Percentiles rank a stretch among this genome's conserved stretches.
phyloP scores from a whole-genome alignment of 2,113 vertebrate genomes.

The Albula goreensis region DNA sequence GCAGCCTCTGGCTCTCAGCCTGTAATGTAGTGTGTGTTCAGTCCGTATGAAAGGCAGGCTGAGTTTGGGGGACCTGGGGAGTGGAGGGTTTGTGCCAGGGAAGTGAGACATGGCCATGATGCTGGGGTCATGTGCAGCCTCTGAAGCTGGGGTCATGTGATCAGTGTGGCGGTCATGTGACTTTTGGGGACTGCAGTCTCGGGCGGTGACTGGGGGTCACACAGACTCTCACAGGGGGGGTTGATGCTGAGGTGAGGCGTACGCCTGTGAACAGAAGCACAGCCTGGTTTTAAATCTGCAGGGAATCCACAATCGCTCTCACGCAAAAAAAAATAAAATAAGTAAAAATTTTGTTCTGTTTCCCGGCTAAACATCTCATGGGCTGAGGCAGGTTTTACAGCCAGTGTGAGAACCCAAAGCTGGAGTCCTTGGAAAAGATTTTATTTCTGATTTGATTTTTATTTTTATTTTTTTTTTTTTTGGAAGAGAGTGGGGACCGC shows the following conservation, averaged over 20 bases:
- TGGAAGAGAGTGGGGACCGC: neutral
- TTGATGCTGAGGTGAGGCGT: neutral
- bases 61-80: too few species aligned
- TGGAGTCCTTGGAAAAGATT: neutral
- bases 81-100: neutral
- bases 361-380: neutral
- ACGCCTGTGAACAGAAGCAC: neutral
- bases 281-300: too few species aligned
- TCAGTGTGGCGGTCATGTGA: neutral
- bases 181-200: neutral
- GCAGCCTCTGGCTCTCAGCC: neutral
- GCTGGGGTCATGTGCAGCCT: neutral
- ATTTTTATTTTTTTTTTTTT: too few species aligned
- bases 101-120: neutral
- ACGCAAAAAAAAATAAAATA: neutral
- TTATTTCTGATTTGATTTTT: slow-evolving; percentile 15
- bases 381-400: neutral
- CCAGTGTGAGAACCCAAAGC: neutral
- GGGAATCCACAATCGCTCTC: neutral
- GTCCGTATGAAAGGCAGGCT: neutral
- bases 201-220: slow-evolving; percentile 2
- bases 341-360: neutral
- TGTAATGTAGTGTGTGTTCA: neutral
- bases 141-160: neutral
- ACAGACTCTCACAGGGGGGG: neutral